Evolutionary conservation across 2,113 vertebrate species (phyloP).

Genomic region (Serilophus lunatus): DNA sequence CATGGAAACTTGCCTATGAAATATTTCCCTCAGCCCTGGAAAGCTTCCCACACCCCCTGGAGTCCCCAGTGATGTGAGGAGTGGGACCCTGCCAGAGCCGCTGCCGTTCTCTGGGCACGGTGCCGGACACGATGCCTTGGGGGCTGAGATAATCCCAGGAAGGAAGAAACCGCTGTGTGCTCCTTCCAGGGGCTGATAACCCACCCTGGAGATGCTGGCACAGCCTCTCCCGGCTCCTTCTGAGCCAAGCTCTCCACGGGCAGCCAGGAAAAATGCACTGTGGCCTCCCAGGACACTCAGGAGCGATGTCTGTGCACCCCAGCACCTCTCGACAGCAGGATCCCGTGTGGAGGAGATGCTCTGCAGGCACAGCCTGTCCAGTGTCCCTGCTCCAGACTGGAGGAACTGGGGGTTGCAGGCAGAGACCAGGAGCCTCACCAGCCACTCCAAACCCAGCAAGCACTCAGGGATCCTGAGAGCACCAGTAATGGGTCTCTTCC

Average conservation of each 20-base stretch:
- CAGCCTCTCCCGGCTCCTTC: neutral
- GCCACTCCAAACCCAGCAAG: neutral
- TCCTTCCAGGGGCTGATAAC: slow-evolving; percentile 30
- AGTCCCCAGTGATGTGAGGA: neutral
- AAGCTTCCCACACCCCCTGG: neutral
- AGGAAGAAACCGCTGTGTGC: neutral
- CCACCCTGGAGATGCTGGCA: slow-evolving; percentile 41
- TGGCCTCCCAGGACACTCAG: neutral
- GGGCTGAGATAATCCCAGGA: slow-evolving; percentile 54
- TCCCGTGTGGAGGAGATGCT: neutral
- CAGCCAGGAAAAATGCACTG: neutral
- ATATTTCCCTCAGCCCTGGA: neutral
- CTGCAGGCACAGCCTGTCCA: neutral
- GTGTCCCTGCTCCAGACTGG: neutral
- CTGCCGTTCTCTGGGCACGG: neutral
- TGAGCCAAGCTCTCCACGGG: neutral
- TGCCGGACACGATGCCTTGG: neutral
- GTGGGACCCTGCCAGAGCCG: neutral
- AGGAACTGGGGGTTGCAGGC: neutral
- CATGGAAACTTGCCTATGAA: neutral
- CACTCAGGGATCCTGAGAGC: neutral
- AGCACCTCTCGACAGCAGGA: rapidly evolving
- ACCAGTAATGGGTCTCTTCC: neutral
- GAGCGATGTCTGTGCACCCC: neutral
- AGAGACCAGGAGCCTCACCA: neutral